A percentile compares a stretch with the other conserved stretches of the same genome.
phyloP scores from a whole-genome alignment of 2,113 vertebrate genomes.

The Daphoenositta chrysoptera region DNA sequence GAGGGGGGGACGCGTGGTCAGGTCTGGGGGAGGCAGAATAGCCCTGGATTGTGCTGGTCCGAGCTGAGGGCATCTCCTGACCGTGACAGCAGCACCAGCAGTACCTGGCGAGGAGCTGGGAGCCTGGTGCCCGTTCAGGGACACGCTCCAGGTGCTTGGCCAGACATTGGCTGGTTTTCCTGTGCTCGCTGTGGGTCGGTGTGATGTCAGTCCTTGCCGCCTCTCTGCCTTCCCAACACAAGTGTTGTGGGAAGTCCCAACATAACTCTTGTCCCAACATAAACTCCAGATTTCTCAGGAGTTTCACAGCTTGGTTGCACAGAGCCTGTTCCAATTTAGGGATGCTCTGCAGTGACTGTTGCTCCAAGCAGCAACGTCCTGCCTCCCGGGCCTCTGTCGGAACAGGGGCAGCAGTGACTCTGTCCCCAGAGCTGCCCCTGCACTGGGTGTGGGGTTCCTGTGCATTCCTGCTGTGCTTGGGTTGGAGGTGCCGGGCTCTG shows the following conservation, averaged over 20 bases:
- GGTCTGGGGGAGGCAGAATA: neutral
- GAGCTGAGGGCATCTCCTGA: neutral
- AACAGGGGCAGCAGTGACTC: fast-evolving
- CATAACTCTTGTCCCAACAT: fast-evolving
- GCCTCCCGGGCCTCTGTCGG: fast-evolving
- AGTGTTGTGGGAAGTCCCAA: fast-evolving
- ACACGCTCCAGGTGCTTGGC: fast-evolving
- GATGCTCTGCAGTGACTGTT: fast-evolving
- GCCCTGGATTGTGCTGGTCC: neutral
- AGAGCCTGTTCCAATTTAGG: neutral
- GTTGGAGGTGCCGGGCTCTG: fast-evolving
- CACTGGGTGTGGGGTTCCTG: fast-evolving
- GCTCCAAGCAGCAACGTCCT: fast-evolving
- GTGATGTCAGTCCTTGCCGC: neutral
- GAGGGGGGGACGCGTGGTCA: fast-evolving
- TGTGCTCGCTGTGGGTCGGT: fast-evolving
- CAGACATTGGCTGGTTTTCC: fast-evolving
- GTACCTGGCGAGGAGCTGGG: neutral
- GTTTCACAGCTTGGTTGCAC: neutral
- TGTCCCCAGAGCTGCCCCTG: neutral
- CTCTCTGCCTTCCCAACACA: neutral
- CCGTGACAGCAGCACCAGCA: fast-evolving
- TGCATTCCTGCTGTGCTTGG: neutral
- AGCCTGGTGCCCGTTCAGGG: neutral
- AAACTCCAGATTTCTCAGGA: neutral